Base-by-base conservation (phyloP, 2,113 vertebrate species). In the Meleagris gallopavo region DNA sequence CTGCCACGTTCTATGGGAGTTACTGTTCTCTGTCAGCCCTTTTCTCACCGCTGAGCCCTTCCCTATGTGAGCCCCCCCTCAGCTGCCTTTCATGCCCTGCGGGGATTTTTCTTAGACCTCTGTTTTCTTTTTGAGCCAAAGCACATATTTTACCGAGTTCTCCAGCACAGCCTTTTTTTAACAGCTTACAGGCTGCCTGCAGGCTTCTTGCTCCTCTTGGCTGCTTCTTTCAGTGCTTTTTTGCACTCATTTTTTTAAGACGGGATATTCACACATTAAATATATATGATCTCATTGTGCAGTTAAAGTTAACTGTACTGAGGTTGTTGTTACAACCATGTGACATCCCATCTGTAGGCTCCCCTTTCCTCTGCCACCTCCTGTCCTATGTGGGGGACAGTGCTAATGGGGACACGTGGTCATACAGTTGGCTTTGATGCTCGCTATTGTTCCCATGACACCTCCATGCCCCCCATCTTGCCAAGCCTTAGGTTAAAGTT, bases 51-150 rank as follows among this genome's bases (percentile, higher is more conserved):
- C 78, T 58, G 78, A 86, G 74, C 54, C 82, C 86, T 72, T 50
- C 88, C 85, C 90, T 64, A 2, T 4, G 0, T 60, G 57, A 93
- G 27, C 61, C 82, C 91, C 71, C 78, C 78, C 62, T 46, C 25
- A 14, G 48, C 85, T 80, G 19, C 67, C 54, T 40, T 88, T 76
- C 36, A 1, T 57, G 64, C 85, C 79, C 79, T 65, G 86, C 32
- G 17, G 88, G 43, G 67, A 72, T 84, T 95, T 85, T 90, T 90
- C 90, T 93, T 83, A 80, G 64, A 72, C 52, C 43, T 82, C 64
- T 94, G 85, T 91, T 96, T 93, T 60, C 74, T 69, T 88, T 83
- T 69, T 43, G 38, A 75, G 34, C 52, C 54, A 61, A 77, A 94
- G 45, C 81, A 91, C 88, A 57, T 61, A 72, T 93, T 89, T 94